Percentiles rank a stretch among this genome's conserved stretches.
Conservation (phyloP, 2,888 invertebrate genomes). For the Scaptomyza reducta region DNA sequence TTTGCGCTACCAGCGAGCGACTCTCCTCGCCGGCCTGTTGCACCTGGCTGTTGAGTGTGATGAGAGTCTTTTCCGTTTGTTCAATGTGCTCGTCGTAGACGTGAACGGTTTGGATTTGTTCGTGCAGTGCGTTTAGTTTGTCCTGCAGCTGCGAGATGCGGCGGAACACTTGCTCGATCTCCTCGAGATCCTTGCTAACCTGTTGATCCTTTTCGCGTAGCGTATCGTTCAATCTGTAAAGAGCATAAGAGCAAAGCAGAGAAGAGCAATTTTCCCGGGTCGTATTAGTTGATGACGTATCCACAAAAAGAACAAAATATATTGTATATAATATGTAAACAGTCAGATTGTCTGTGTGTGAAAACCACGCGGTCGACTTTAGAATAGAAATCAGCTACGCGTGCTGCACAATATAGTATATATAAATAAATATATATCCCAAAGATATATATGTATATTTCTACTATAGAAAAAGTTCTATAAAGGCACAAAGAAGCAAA, state of each 20-base stretch:
- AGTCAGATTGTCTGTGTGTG: conserved; percentile 18
- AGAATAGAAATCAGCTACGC: conserved; percentile 56
- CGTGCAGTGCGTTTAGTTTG: conserved; percentile 88
- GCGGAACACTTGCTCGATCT: conserved; percentile 90
- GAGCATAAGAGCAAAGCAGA: conserved; percentile 14
- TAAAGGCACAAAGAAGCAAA: conserved; percentile 25
- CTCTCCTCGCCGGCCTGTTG: conserved; percentile 86
- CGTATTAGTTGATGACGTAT: conserved; percentile 55
- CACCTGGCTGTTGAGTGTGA: conserved; percentile 86
- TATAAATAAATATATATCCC: conserved; percentile 13
- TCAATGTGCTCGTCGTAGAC: conserved; percentile 91
- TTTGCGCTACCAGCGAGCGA: conserved; percentile 86
- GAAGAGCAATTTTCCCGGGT: conserved; percentile 49
- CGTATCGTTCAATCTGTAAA: conserved; percentile 90
- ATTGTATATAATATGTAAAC: conserved; percentile 50
- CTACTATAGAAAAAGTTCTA: conserved; percentile 42
- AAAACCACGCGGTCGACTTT: conserved; percentile 65
- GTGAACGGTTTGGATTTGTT: conserved; percentile 89
- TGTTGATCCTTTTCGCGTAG: conserved; percentile 91
- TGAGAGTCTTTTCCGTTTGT: conserved; percentile 87
- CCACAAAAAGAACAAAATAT: conserved; percentile 28
- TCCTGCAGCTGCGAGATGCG: conserved; percentile 89
- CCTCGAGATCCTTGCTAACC: conserved; percentile 90
- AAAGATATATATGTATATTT: conserved; percentile 12
- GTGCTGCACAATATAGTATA: conserved; percentile 45